Base-by-base conservation (phyloP, 2,888 invertebrate genomes). In the Dryobota labecula region DNA sequence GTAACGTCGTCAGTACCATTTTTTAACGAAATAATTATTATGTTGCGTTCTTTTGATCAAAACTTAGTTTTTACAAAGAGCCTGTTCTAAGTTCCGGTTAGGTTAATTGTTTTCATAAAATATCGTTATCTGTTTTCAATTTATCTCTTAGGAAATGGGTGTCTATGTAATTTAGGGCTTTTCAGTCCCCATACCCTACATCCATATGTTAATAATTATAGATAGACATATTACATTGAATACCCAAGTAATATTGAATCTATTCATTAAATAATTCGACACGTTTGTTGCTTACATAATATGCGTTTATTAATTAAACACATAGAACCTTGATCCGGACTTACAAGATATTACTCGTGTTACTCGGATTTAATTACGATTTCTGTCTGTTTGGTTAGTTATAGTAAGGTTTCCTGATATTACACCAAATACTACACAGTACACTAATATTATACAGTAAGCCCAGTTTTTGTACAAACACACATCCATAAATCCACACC, bases 241-340 rank as follows among this genome's bases (percentile, higher is more conserved):
- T 15, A 51, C 30, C 6, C n/a, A 30, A 24, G 20, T 36, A 64
- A 45, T 41, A 65, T 61, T 56, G 6, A 54, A 76, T 13, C 24
- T 30, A 18, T 36, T 38, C 11, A 47, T 9, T 49, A 45, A 77
- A 38, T 43, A 33, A 64, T 70, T 54, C n/a, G 0, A 56, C 6
- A 3, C 1, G 20, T 56, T 15, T n/a, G 13, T 43, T 36, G 4
- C 7, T 27, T 24, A 69, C 13, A 33, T 30, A 30, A 54, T 38
- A 45, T 63, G 15, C 36, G 70, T 54, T 49, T 38, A 70, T 60
- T 60, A 64, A 38, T 70, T 54, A 70, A 45, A 60, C 36, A 47
- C 1, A 53, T 20, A 33, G 3, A 63, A 47, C 7, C 51, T 33
- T 41, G 38, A 63, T 69, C 33, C 24, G 33, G 47, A 58, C 41